Base-by-base conservation (phyloP, 2,888 invertebrate genomes). In the Calliphora vomitoria region DNA sequence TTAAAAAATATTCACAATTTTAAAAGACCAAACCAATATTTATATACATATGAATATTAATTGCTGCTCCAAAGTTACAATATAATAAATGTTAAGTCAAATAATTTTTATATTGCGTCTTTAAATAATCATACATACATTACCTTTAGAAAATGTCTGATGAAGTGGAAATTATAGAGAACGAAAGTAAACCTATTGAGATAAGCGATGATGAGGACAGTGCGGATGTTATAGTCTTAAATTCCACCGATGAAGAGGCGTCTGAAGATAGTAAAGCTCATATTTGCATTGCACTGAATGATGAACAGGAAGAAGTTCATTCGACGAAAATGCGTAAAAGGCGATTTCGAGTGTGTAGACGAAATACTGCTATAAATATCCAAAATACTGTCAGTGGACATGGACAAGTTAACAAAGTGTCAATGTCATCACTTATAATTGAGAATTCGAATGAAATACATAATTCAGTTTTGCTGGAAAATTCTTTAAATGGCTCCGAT, bases 131-230 rank as follows among this genome's bases (percentile, higher is more conserved):
- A 5, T 3, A 35, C 35, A 35, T 3, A 35, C 35, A 35, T 58
- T 4, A 44, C 25, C 13, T 20, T 64, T 53, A 71, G 31, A 18
- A 20, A 20, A 84, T 80, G 84, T 44, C 41, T n/a, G 20, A 41
- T 5, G 72, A 72, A 13, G 50, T 82, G 47, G 69, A 82, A 69
- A 60, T 82, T 8, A 69, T 82, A 60, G 60, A 62, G 18, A 13
- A 31, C 15, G 1, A 2, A 1, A 20, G 10, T 13, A 13, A 53
- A 69, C 53, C 69, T 1, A 60, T 79, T 50, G 79, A 68, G 50
- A 68, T 84, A 31, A 68, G 74, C n/a, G 84, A 84, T 18, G 83
- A 69, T 20, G 53, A 71, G 20, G 66, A 58, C 15, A 18, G 13
- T 20, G 6, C 44, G 20, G 31, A 44, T 69, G 15, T 76, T 4